These are phyloP conservation scores for Synergus umbraculus DNA, from an alignment of 2,888 invertebrate species.

Conservation along the genomic window DNA sequence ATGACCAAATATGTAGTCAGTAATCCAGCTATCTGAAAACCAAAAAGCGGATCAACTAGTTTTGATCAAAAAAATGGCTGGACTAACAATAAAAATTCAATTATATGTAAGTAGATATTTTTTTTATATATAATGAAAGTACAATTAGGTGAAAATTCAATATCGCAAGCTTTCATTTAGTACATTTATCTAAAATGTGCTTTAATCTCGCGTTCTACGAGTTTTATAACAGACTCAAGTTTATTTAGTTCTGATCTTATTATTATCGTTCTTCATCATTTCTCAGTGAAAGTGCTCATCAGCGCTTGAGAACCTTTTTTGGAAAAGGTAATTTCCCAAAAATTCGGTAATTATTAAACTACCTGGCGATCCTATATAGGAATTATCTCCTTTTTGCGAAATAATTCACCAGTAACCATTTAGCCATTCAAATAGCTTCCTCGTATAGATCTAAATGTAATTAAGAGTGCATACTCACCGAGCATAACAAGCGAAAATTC, in stretches of 20 bases:
- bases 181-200: not conserved
- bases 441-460: not conserved
- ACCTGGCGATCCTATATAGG: too few relatives aligned
- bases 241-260: too few relatives aligned
- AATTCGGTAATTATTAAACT: too few relatives aligned
- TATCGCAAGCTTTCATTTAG: not conserved
- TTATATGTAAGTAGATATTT: not conserved
- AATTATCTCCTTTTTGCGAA: not conserved
- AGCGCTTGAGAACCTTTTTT: too few relatives aligned
- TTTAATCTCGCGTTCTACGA: not conserved
- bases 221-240: conserved; percentile 9
- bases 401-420: conserved; percentile 10
- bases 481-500: conserved; percentile 66
- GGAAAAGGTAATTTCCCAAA: too few relatives aligned
- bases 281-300: too few relatives aligned
- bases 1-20: conserved; percentile 71
- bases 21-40: conserved; percentile 65
- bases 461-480: conserved; percentile 63
- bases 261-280: too few relatives aligned
- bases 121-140: not conserved
- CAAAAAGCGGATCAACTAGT: conserved; percentile 22
- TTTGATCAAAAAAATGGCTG: not conserved
- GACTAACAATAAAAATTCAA: not conserved
- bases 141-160: not conserved
- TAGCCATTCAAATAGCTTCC: not conserved